Conservation (phyloP, 92 coral and sea anemone genomes). For the Epizoanthus ramosus region DNA sequence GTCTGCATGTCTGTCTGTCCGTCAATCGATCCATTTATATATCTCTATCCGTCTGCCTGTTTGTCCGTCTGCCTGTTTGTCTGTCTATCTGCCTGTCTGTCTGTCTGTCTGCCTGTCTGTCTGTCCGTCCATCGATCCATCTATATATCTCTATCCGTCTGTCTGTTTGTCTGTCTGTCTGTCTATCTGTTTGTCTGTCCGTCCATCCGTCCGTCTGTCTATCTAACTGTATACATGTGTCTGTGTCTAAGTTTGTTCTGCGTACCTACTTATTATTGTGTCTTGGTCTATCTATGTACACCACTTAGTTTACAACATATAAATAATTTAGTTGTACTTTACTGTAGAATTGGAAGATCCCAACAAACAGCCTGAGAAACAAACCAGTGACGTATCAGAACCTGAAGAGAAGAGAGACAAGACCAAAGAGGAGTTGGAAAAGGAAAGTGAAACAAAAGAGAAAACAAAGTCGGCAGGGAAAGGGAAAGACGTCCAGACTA, state of each 20-base stretch:
- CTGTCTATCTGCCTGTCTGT: neutral
- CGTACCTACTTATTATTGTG: neutral
- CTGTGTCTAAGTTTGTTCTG: too few species aligned
- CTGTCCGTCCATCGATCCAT: too few species aligned
- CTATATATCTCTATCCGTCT: neutral
- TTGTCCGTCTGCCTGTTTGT: neutral
- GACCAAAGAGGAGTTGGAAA: slow-evolving; percentile 84
- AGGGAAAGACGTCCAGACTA: neutral
- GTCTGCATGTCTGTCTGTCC: neutral
- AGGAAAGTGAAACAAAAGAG: slow-evolving; percentile 67
- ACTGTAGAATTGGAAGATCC: slow-evolving; percentile 63
- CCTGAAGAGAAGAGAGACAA: slow-evolving; percentile 87
- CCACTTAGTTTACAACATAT: neutral
- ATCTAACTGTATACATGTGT: too few species aligned
- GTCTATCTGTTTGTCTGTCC: too few species aligned
- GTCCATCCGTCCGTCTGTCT: too few species aligned
- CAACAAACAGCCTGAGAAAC: slow-evolving; percentile 61
- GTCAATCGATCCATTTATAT: neutral
- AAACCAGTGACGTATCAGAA: slow-evolving; percentile 38
- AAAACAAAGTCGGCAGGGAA: slow-evolving; percentile 38
- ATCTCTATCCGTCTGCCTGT: neutral
- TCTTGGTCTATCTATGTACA: neutral
- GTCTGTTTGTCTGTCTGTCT: too few species aligned
- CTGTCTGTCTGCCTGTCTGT: neutral
- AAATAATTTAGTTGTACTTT: neutral